phyloP scores from a whole-genome alignment of 1,140 invertebrate species.

The Nautilus pompilius region DNA sequence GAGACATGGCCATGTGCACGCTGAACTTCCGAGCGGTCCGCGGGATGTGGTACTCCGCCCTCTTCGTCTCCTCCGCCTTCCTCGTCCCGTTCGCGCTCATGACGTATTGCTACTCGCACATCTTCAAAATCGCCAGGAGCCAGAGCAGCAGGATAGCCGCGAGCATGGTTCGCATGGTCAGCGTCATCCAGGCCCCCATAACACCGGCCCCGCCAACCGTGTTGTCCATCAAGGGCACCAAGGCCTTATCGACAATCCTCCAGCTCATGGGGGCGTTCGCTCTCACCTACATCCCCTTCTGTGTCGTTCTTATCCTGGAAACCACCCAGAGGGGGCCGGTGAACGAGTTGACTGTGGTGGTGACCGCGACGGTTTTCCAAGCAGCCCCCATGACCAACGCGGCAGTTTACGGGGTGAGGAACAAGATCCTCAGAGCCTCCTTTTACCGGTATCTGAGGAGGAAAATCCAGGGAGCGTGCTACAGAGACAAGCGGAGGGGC shows the following conservation, averaged over 20 bases:
- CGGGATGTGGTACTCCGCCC: conserved; percentile 30
- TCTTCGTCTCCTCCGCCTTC: conserved; percentile 22
- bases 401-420: conserved; percentile 37
- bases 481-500: conserved; percentile 25
- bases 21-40: conserved; percentile 17
- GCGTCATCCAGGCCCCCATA: conserved; percentile 40
- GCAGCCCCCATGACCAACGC: conserved; percentile 36
- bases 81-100: conserved; percentile 31
- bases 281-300: conserved; percentile 36
- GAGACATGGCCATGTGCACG: conserved; percentile 27
- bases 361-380: conserved; percentile 33
- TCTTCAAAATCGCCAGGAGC: conserved; percentile 37
- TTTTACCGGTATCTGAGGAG: conserved; percentile 30
- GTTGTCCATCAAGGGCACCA: conserved; percentile 33
- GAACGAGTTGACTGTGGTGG: conserved; percentile 17
- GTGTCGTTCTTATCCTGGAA: conserved; percentile 27
- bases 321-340: conserved; percentile 11
- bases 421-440: conserved; percentile 35
- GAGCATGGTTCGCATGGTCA: conserved; percentile 43
- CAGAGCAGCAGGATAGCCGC: conserved; percentile 43
- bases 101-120: conserved; percentile 41
- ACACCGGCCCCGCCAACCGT: conserved; percentile 16
- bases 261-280: conserved; percentile 41
- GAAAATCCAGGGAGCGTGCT: conserved; percentile 26
- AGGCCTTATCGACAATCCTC: conserved; percentile 39